Evolutionary conservation across 2,797 vertebrate genomes (phyloP).

Genomic region (Melanotaenia maccullochi): DNA sequence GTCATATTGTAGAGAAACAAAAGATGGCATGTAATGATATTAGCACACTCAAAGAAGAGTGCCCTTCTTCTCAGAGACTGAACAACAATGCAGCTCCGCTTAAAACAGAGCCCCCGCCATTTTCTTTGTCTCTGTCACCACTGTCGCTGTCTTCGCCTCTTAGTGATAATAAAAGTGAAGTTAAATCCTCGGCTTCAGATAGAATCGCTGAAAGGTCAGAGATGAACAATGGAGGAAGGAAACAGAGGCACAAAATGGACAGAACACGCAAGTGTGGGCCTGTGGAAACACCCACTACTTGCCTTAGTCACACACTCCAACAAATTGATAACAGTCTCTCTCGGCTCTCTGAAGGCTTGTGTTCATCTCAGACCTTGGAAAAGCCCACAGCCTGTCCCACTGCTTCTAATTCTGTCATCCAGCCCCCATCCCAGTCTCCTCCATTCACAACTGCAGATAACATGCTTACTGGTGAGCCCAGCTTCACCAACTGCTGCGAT

Average conservation of each 20-base stretch:
- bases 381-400: constrained; percentile 60
- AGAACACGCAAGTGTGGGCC: constrained; percentile 60
- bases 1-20: constrained; percentile 48
- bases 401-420: constrained; percentile 73
- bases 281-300: constrained; percentile 67
- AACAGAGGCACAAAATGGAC: constrained; percentile 70
- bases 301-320: constrained; percentile 83
- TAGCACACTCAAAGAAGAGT: constrained; percentile 74
- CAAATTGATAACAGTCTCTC: constrained; percentile 86
- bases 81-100: constrained; percentile 25
- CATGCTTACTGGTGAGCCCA: constrained; percentile 80
- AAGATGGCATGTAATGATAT: constrained; percentile 48
- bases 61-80: constrained; percentile 38
- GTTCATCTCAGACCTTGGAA: constrained; percentile 78
- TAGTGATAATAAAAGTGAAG: constrained; percentile 62
- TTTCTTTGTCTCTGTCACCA: constrained; percentile 82
- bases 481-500: constrained; percentile 83
- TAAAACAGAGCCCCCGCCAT: constrained; percentile 69
- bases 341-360: constrained; percentile 80
- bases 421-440: constrained; percentile 78
- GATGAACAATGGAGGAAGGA: constrained; percentile 61
- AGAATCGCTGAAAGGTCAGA: constrained; percentile 59
- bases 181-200: constrained; percentile 23
- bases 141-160: constrained; percentile 81
- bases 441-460: constrained; percentile 75